phyloP scores from a whole-genome alignment of 2,113 vertebrate species.

The Symphodus melops region DNA sequence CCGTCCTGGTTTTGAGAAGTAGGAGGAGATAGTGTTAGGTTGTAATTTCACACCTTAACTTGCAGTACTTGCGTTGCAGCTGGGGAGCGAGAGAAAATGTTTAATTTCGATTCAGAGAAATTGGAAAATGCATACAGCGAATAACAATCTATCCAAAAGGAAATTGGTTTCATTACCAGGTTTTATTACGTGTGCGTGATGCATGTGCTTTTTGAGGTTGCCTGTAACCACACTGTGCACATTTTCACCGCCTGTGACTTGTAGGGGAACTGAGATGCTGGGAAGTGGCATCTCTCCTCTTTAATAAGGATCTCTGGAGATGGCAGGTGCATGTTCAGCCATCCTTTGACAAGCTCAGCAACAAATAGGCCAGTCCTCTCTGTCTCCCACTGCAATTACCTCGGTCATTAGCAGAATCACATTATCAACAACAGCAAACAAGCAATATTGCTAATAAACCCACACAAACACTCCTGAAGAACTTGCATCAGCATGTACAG shows the following conservation, averaged over 20 bases:
- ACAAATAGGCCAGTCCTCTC: constrained; percentile 64
- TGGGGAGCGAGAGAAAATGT: constrained; percentile 41
- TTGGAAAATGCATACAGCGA: constrained; percentile 39
- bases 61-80: constrained; percentile 38
- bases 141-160: constrained; percentile 36
- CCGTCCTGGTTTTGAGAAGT: constrained; percentile 36
- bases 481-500: constrained; percentile 35
- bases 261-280: constrained; percentile 53
- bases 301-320: constrained; percentile 85
- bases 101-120: constrained; percentile 52
- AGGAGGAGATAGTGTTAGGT: constrained; percentile 55
- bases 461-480: constrained; percentile 38
- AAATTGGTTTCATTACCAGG: constrained; percentile 31
- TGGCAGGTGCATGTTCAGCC: constrained; percentile 84
- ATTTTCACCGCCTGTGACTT: constrained; percentile 44
- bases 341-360: constrained; percentile 80
- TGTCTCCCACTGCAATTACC: constrained; percentile 77
- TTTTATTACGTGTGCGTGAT: constrained; percentile 8
- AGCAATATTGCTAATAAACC: constrained; percentile 55
- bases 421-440: constrained; percentile 67
- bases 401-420: constrained; percentile 75
- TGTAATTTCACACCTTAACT: constrained; percentile 70
- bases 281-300: constrained; percentile 71
- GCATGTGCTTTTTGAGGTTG: neutral
- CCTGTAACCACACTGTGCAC: constrained; percentile 2